Percentiles rank a stretch among this genome's conserved stretches.
Evolutionary conservation across 2,888 invertebrate species (phyloP).

Genomic region (Microdon myrmicae): DNA sequence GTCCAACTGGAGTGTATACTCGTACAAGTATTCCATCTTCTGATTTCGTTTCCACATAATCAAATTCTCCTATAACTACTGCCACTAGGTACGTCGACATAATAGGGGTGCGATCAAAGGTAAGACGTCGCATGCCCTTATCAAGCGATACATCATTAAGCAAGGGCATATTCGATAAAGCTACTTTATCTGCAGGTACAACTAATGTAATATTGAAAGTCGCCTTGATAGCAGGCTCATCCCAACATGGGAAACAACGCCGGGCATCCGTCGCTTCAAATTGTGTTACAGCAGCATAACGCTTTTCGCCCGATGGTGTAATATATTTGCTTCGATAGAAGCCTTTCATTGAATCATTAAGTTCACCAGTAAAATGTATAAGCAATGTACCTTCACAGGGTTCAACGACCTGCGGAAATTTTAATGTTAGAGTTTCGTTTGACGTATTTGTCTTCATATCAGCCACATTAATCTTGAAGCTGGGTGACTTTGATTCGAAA

Average conservation of each 20-base stretch:
- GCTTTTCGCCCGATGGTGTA: slow-evolving; percentile 78
- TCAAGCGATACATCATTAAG: slow-evolving; percentile 67
- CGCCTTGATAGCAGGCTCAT: slow-evolving; percentile 95
- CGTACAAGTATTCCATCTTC: slow-evolving; percentile 83
- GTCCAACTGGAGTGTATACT: slow-evolving; percentile 89
- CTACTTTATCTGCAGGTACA: slow-evolving; percentile 83
- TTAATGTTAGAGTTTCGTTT: slow-evolving; percentile 77
- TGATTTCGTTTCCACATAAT: slow-evolving; percentile 87
- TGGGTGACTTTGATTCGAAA: slow-evolving; percentile 68
- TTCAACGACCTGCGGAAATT: slow-evolving; percentile 72
- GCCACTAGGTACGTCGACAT: slow-evolving; percentile 98
- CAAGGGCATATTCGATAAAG: slow-evolving; percentile 92
- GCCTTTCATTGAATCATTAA: slow-evolving; percentile 95
- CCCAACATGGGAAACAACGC: slow-evolving; percentile 97
- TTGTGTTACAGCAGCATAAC: slow-evolving; percentile 89
- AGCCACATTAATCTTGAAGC: slow-evolving; percentile 58
- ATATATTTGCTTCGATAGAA: slow-evolving; percentile 91
- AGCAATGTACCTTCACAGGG: slow-evolving; percentile 71
- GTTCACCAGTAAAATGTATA: slow-evolving; percentile 83
- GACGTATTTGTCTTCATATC: slow-evolving; percentile 65
- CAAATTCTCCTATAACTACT: slow-evolving; percentile 93
- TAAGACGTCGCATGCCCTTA: slow-evolving; percentile 69
- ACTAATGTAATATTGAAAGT: slow-evolving; percentile 90
- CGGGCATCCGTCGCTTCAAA: slow-evolving; percentile 92
- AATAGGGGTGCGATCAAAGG: slow-evolving; percentile 85